Evolutionary conservation across 2,113 vertebrate genomes (phyloP).

Genomic region (Nannobrachium achirus): DNA sequence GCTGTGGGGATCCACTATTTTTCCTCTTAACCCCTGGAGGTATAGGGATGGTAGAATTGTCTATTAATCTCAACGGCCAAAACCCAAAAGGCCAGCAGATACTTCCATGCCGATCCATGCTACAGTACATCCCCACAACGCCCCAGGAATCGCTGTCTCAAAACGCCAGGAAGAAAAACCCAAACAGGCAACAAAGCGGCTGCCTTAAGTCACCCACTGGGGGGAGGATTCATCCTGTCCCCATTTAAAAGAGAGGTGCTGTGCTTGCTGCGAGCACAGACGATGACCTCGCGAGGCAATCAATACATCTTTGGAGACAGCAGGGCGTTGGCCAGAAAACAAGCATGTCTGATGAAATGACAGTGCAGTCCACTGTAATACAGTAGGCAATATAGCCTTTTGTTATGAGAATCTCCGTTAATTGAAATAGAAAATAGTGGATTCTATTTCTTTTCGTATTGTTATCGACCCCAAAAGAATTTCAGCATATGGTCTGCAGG

Average conservation of each 20-base stretch:
- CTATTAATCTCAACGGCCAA: constrained; percentile 62
- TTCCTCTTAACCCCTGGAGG: constrained; percentile 41
- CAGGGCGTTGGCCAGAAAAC: constrained; percentile 37
- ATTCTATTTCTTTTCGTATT: no score
- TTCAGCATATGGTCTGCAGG: no score
- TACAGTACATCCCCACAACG: constrained; percentile 10
- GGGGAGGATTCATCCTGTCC: constrained; percentile 37
- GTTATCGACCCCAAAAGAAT: no score
- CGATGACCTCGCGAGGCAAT: constrained; percentile 25
- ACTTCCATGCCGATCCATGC: not conserved
- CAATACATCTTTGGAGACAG: constrained; percentile 48
- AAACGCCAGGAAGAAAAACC: constrained; percentile 8
- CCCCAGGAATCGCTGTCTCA: constrained; percentile 33
- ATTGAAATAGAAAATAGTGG: no score
- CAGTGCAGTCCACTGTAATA: constrained; percentile 23
- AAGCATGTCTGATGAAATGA: constrained; percentile 20
- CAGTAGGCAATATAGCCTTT: not conserved
- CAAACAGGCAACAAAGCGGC: constrained; percentile 43
- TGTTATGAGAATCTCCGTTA: no score
- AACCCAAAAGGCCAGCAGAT: constrained; percentile 35
- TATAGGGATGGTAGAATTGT: constrained; percentile 32
- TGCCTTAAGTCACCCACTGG: constrained; percentile 29
- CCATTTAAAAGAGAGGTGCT: constrained; percentile 26
- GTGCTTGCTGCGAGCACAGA: constrained; percentile 16
- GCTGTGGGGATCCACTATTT: constrained; percentile 22